A percentile compares a stretch with the other conserved stretches of the same genome.
phyloP scores from a whole-genome alignment of 2,888 invertebrate species.

The Heliconius hortense region DNA sequence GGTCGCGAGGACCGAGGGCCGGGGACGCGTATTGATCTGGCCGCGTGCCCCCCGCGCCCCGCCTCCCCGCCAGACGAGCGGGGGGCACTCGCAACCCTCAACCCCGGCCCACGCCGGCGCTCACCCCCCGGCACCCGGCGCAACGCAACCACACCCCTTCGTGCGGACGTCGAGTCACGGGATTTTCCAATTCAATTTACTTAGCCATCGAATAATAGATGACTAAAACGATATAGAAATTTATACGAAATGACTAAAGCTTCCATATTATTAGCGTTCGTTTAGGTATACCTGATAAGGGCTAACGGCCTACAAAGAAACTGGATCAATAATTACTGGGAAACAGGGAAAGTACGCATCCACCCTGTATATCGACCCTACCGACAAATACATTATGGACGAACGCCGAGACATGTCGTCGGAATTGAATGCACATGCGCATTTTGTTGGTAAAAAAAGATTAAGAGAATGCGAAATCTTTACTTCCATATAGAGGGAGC shows the following conservation, averaged over 20 bases:
- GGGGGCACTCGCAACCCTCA: slow-evolving; percentile 65
- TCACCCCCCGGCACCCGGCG: slow-evolving; percentile 59
- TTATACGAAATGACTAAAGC: slow-evolving; percentile 27
- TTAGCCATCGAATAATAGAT: slow-evolving; percentile 57
- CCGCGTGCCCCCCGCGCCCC: slow-evolving; percentile 36
- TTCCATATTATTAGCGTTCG: slow-evolving; percentile 11
- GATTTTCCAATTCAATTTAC: slow-evolving; percentile 80
- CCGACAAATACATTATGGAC: slow-evolving; percentile 3
- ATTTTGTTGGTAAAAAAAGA: slow-evolving; percentile 62
- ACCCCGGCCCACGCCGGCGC: slow-evolving; percentile 52
- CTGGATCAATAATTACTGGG: slow-evolving; percentile 18
- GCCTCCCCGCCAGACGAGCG: slow-evolving; percentile 69
- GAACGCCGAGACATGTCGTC: neutral
- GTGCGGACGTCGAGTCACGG: slow-evolving; percentile 73
- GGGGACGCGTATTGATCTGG: slow-evolving; percentile 58
- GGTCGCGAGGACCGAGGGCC: slow-evolving; percentile 60
- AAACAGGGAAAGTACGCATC: neutral
- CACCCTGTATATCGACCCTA: slow-evolving; percentile 11
- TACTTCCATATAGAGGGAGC: slow-evolving; percentile 71
- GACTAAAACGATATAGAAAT: slow-evolving; percentile 36
- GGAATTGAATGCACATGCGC: slow-evolving; percentile 6
- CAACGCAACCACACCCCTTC: slow-evolving; percentile 78
- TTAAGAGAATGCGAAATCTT: slow-evolving; percentile 44
- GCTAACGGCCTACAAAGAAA: slow-evolving; percentile 20
- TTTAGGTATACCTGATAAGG: slow-evolving; percentile 3